A percentile compares a stretch with the other conserved stretches of the same genome.
Evolutionary conservation across 92 coral and sea anemone species (phyloP).

Genomic region (Phymanthus crucifer): DNA sequence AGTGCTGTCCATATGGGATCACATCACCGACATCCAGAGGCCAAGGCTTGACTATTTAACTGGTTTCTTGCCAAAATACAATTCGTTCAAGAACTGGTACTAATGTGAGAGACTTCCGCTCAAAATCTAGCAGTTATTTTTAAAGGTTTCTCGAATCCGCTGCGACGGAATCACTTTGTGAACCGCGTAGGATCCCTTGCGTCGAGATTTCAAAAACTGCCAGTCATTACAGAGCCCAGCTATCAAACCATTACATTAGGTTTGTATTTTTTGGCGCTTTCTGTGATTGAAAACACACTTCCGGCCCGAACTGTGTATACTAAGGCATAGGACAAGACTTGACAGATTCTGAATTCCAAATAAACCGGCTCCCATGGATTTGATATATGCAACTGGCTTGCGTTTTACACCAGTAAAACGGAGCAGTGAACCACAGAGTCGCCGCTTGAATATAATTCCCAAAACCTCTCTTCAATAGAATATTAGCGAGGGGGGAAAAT

Average conservation of each 20-base stretch:
- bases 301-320: constrained; percentile 27
- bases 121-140: not conserved
- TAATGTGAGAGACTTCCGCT: constrained; percentile 21
- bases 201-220: constrained; percentile 23
- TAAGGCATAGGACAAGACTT: not conserved
- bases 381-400: too few species aligned
- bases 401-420: constrained; percentile 1
- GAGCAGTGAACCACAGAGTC: constrained; percentile 1
- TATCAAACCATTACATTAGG: constrained; percentile 20
- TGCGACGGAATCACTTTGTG: constrained; percentile 1
- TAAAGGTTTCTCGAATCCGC: not conserved
- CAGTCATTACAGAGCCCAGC: constrained; percentile 28
- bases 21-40: constrained; percentile 55
- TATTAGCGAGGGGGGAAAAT: not conserved
- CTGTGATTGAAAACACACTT: constrained; percentile 17
- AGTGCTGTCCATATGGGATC: constrained; percentile 48
- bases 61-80: constrained; percentile 57
- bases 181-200: not conserved
- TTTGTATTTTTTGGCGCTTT: constrained; percentile 4
- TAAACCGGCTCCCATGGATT: constrained; percentile 10
- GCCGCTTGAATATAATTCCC: not conserved
- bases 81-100: constrained; percentile 7
- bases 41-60: constrained; percentile 30
- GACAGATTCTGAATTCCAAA: constrained; percentile 32
- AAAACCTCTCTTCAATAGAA: not conserved